Evolutionary conservation across 2,888 invertebrate genomes (phyloP).

Genomic region (Cataglyphis livida): DNA sequence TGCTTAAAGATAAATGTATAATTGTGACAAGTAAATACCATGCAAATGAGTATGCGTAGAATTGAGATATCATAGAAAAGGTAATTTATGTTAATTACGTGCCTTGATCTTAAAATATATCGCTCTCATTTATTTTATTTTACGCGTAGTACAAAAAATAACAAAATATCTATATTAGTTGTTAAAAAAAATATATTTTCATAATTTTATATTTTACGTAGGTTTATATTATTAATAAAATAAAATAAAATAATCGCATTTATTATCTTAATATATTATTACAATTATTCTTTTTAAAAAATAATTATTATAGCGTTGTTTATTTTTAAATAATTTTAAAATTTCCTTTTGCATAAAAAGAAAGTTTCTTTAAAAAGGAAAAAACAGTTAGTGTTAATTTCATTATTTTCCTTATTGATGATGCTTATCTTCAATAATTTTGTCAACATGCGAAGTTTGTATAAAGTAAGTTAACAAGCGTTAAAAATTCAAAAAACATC

Average conservation of each 20-base stretch:
- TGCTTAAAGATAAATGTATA: not conserved
- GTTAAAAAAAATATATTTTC: not conserved
- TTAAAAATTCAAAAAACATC: slow-evolving; percentile 1
- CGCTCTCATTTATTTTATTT: not conserved
- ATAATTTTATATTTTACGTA: not conserved
- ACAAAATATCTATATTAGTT: not conserved
- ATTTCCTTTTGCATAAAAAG: not conserved
- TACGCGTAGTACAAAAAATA: not conserved
- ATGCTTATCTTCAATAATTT: not conserved
- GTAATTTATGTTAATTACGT: not conserved
- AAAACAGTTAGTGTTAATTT: not conserved
- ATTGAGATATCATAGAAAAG: not conserved
- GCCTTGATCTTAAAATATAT: not conserved
- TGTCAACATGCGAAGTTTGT: not conserved
- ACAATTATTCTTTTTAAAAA: not conserved
- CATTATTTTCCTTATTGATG: not conserved
- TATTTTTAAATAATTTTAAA: not conserved
- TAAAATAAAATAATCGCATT: not conserved
- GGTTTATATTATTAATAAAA: not conserved
- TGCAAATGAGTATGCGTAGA: not conserved
- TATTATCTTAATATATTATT: not conserved
- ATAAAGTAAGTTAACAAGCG: not conserved
- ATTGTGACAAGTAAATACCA: not conserved
- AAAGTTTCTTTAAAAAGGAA: not conserved
- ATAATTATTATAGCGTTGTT: not conserved